Evolutionary conservation across 2,888 invertebrate species (phyloP), one percentile per base, ranked within the genome.

Genomic region (Acholoe squamosa): DNA sequence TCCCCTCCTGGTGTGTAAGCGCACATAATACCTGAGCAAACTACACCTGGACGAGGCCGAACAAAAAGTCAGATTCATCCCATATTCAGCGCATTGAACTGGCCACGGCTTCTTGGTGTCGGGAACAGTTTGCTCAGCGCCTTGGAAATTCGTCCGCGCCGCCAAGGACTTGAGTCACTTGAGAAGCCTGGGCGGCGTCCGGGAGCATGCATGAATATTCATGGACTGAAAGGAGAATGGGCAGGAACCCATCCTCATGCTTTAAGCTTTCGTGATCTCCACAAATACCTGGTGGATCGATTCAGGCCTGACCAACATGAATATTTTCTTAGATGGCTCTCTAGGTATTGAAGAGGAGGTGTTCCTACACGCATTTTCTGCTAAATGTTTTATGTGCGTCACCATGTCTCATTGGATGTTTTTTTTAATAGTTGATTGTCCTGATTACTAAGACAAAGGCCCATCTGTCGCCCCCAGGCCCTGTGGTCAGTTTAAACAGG

Each of bases 401-500:
- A 22, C 71, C 19, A 5, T 71, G 71, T 71, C 71, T 28, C 71
- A n/a, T 14, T 28, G 14, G 71, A 25, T n/a, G 71, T 71, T 71
- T 71, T n/a, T 67, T 71, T 61, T 34, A 80, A 80, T 80, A 43
- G 80, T n/a, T 43, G 80, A 80, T 34, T 80, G 80, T 80, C 22
- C 43, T 80, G 80, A 80, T 80, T 80, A 80, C 25, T 43, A 80
- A 80, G 80, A 43, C 33, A 33, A 80, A 43, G 34, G 80, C 80
- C 80, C 80, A 80, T 80, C 80, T 80, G 80, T 16, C 76, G 76
- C 22, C 33, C 80, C 33, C 33, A n/a, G 34, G n/a, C 16, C 80
- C 1, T 19, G 80, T 80, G 80, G 80, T 80, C 80, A 80, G 80
- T 80, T 80, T 80, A 80, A 80, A 80, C 80, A 80, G 22, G 80